Evolutionary conservation across 2,888 invertebrate genomes (phyloP), one percentile per base, ranked within the genome.

Genomic region (Aporophyla nigra): DNA sequence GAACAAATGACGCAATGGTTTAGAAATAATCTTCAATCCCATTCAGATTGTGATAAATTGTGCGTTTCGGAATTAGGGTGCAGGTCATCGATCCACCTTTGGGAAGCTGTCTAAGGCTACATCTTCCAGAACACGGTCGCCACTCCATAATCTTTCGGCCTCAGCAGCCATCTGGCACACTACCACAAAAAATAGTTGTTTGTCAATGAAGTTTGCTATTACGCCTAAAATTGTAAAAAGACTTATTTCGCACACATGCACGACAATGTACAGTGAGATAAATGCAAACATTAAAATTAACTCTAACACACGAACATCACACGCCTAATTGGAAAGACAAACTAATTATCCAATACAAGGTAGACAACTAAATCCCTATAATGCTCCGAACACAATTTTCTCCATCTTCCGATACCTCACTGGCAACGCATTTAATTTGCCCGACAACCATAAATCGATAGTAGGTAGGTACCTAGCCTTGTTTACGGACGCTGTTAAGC

Each of bases 381-480:
- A 43, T n/a, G 33, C 49, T 65, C 27, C n/a, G 19, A 69, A 70
- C 79, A 71, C 77, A 58, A 82, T 73, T 74, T 76, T 71, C 76
- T 79, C 65, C 40, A 49, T 67, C 49, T 68, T 53, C 43, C 54
- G 21, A 62, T 66, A 58, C 66, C 70, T 85, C 49, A 70, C 72
- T 79, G 43, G 61, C 46, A 59, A 68, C 54, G 73, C 79, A 79
- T 85, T 87, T 82, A 87, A 89, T 89, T 90, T 89, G 84, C 86
- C 82, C 84, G 66, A 72, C 83, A 69, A 70, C 83, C 84, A 85
- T 93, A 90, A 85, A 85, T 88, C 80, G 86, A 90, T 88, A 83
- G 56, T n/a, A n/a, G n/a, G n/a, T n/a, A n/a, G n/a, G 43, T 56
- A n/a, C 19, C 51, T 56, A 63, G 86, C 79, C 84, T 91, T 91